A percentile compares a stretch with the other conserved stretches of the same genome.
phyloP scores from a whole-genome alignment of 2,888 invertebrate species.

The Tuberolachnus salignus region DNA sequence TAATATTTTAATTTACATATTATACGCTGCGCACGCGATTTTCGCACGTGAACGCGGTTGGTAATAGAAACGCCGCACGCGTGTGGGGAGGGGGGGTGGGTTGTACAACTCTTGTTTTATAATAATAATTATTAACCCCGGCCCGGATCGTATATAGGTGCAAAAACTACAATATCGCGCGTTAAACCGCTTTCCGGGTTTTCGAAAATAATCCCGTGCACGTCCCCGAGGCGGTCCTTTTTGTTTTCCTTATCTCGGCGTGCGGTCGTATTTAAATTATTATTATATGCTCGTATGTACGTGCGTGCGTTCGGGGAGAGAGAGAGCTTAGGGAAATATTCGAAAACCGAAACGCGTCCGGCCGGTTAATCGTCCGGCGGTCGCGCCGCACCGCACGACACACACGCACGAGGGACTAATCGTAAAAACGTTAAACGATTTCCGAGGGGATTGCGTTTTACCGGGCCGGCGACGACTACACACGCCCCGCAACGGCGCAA shows the following conservation, averaged over 20 bases:
- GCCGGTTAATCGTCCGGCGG: conserved; percentile 33
- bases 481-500: neutral
- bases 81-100: too few relatives aligned
- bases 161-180: too few relatives aligned
- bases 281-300: too few relatives aligned
- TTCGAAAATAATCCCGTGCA: conserved; percentile 35
- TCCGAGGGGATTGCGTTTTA: conserved; percentile 1
- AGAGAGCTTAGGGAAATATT: conserved; percentile 31
- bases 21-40: neutral
- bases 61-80: conserved; percentile 1
- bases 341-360: conserved; percentile 37
- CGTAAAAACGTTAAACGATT: conserved; percentile 50
- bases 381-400: neutral
- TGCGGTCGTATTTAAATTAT: neutral
- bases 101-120: too few relatives aligned
- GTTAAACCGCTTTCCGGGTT: conserved; percentile 37
- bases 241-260: neutral
- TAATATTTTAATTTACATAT: too few relatives aligned
- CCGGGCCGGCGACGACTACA: neutral
- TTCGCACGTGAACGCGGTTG: neutral
- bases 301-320: neutral
- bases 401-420: conserved; percentile 18
- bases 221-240: conserved; percentile 8
- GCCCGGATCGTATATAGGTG: neutral
- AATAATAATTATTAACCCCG: too few relatives aligned